Conservation (phyloP, 2,797 vertebrate species). For the Spizella passerina region DNA sequence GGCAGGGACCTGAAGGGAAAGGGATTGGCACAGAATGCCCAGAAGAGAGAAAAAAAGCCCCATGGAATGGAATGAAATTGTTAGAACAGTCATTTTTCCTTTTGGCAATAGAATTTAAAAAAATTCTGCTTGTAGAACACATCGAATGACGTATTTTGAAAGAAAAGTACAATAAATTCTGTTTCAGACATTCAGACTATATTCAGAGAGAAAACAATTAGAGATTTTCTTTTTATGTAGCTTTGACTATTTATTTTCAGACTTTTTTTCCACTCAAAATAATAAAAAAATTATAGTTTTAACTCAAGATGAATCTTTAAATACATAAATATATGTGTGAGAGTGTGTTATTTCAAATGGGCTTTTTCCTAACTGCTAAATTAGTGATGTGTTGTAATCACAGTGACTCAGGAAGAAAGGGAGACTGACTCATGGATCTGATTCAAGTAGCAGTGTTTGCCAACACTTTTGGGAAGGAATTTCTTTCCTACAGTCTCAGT, state of each 20-base stretch:
- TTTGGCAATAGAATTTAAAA: neutral
- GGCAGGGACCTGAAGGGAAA: neutral
- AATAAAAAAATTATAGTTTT: neutral
- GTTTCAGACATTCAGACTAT: neutral
- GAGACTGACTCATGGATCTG: neutral
- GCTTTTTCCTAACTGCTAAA: neutral
- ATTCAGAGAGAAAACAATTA: neutral
- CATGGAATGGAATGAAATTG: neutral
- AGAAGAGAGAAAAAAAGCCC: neutral
- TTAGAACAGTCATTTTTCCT: neutral
- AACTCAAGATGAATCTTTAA: neutral
- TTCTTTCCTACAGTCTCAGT: neutral
- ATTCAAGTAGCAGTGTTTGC: neutral
- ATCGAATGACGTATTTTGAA: neutral
- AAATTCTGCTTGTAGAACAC: neutral
- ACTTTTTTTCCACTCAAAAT: neutral
- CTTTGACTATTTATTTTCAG: neutral
- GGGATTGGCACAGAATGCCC: neutral
- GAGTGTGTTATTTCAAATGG: neutral
- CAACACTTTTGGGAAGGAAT: neutral
- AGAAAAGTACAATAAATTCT: neutral
- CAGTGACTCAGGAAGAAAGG: neutral
- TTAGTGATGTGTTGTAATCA: neutral
- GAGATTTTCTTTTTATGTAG: neutral
- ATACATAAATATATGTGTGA: neutral